Conservation (phyloP, 2,113 vertebrate genomes). For the Agapornis roseicollis region DNA sequence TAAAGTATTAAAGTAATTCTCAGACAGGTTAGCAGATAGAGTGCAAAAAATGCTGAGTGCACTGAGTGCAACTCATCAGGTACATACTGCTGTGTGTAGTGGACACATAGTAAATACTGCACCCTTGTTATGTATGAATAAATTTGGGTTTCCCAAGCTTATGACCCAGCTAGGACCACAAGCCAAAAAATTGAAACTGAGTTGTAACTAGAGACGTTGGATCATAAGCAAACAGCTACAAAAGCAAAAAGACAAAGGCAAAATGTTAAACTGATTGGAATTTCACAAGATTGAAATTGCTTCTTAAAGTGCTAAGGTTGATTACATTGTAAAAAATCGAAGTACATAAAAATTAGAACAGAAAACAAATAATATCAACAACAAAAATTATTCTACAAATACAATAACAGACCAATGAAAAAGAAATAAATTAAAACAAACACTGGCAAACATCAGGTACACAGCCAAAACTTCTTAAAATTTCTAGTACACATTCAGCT, state of each 20-base stretch:
- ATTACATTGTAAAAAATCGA: slow-evolving; percentile 41
- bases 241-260: slow-evolving; percentile 18
- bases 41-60: neutral
- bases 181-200: neutral
- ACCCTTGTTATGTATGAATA: neutral
- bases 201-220: neutral
- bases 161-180: neutral
- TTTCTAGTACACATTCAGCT: neutral
- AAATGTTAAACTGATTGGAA: slow-evolving; percentile 58
- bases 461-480: slow-evolving; percentile 14
- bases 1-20: neutral
- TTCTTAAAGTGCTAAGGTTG: slow-evolving; percentile 74
- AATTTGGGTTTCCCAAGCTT: neutral
- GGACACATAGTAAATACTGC: neutral
- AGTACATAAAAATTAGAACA: slow-evolving; percentile 52
- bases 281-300: slow-evolving; percentile 59
- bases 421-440: slow-evolving; percentile 70
- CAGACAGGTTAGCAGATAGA: neutral
- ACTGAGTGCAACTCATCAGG: accelerated
- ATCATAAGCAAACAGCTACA: neutral
- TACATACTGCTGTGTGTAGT: neutral
- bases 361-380: slow-evolving; percentile 33
- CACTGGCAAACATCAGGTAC: slow-evolving; percentile 32
- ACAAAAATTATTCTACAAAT: slow-evolving; percentile 49
- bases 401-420: slow-evolving; percentile 46